Percentiles rank a stretch among this genome's conserved stretches.
These are phyloP conservation scores for Euthynnus affinis DNA, from an alignment of 2,797 vertebrate species.

Conservation along the genomic window DNA sequence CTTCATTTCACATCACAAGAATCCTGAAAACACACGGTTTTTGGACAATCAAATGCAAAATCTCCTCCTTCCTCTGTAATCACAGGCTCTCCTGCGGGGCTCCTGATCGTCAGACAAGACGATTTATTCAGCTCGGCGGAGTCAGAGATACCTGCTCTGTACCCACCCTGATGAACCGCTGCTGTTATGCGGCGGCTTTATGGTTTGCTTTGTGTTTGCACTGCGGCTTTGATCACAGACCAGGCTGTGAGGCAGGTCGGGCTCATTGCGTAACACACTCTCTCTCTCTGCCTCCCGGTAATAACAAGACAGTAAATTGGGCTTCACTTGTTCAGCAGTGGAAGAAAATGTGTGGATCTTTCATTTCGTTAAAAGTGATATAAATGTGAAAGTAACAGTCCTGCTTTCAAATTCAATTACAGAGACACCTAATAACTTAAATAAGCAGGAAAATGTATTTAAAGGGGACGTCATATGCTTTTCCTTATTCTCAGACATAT, in stretches of 20 bases:
- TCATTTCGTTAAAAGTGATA: too few species aligned
- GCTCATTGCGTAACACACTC: background rate
- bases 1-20: background rate
- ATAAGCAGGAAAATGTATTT: too few species aligned
- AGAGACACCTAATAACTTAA: too few species aligned
- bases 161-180: background rate
- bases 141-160: background rate
- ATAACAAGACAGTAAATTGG: too few species aligned
- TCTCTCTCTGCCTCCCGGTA: background rate
- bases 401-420: too few species aligned
- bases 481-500: too few species aligned
- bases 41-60: constrained; percentile 37
- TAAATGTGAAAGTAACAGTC: too few species aligned
- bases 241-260: background rate
- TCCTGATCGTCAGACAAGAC: background rate
- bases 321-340: too few species aligned
- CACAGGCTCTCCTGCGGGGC: constrained; percentile 12
- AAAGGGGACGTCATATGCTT: too few species aligned
- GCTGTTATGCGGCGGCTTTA: background rate
- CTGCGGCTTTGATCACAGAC: constrained; percentile 19
- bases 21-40: background rate
- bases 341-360: too few species aligned
- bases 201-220: constrained; percentile 5
- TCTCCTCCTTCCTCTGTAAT: constrained; percentile 4
- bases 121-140: background rate